These are phyloP conservation scores for Chymomyza costata DNA, from an alignment of 1,140 invertebrate genomes.

Conservation along the genomic window DNA sequence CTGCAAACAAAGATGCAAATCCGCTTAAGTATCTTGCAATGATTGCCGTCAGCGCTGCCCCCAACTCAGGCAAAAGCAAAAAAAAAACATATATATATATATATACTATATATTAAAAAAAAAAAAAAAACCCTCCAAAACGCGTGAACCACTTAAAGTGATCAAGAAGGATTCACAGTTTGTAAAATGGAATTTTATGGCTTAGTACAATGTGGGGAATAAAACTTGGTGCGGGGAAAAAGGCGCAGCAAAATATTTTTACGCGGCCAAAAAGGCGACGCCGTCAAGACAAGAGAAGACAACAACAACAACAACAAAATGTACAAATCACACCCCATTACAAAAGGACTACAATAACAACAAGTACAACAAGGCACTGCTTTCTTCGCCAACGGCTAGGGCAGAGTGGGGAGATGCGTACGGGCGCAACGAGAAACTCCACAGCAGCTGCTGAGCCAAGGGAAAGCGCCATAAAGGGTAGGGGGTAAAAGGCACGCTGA, in stretches of 20 bases:
- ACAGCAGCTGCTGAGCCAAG: neutral
- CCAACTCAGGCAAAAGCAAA: neutral
- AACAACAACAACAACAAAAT: conserved; percentile 39
- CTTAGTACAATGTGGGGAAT: conserved; percentile 40
- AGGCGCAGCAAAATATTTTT: conserved; percentile 57
- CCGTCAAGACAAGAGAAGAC: neutral
- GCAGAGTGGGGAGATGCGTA: too few species aligned
- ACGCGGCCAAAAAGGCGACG: conserved; percentile 33
- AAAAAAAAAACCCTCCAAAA: conserved; percentile 39
- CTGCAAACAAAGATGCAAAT: conserved; percentile 68
- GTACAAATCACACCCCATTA: conserved; percentile 75
- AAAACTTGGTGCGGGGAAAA: conserved; percentile 3
- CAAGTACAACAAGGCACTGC: neutral
- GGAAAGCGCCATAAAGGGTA: neutral
- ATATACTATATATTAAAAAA: neutral
- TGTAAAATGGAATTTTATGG: conserved; percentile 75
- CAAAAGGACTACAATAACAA: conserved; percentile 22
- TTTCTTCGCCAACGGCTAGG: conserved; percentile 22
- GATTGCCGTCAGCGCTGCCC: conserved; percentile 47
- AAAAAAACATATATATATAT: neutral
- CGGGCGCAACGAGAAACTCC: too few species aligned
- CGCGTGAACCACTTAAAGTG: conserved; percentile 68
- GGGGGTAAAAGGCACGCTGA: neutral
- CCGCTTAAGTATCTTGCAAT: conserved; percentile 73
- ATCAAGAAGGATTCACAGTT: conserved; percentile 75